Conservation (phyloP, 2,797 vertebrate species). For the Tenualosa thibaudeaui region DNA sequence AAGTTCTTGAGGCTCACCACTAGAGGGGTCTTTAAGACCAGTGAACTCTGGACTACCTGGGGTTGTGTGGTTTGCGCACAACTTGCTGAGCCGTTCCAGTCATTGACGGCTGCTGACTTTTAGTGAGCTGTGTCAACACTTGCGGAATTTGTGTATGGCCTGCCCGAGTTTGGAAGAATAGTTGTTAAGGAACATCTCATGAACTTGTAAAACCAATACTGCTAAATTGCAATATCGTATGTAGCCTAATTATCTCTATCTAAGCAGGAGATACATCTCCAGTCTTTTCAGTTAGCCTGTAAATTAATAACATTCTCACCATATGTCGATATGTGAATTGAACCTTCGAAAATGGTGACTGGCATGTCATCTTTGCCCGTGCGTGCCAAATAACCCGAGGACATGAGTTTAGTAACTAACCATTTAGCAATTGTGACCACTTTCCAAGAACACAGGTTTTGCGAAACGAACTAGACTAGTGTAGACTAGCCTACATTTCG, state of each 20-base stretch:
- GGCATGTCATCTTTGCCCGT: neutral
- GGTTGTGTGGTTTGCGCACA: no score
- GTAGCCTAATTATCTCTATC: neutral
- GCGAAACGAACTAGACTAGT: no score
- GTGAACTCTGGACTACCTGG: neutral
- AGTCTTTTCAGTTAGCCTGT: neutral
- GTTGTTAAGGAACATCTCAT: no score
- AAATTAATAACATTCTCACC: neutral
- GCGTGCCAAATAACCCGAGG: neutral
- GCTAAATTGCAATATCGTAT: no score
- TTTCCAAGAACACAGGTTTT: neutral
- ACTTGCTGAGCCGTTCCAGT: no score
- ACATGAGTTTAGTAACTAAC: neutral
- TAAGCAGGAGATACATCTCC: neutral
- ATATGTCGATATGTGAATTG: neutral
- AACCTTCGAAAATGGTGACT: neutral
- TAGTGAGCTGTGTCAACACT: no score
- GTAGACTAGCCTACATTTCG: neutral
- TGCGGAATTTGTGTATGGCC: no score
- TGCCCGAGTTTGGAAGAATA: no score
- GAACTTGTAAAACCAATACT: no score
- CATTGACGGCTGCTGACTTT: no score
- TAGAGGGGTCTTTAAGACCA: slow-evolving; percentile 10
- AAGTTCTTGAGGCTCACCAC: neutral
- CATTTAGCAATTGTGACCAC: neutral